Percentiles rank a stretch among this genome's conserved stretches.
These are phyloP conservation scores for Clamator glandarius DNA, from an alignment of 2,797 vertebrate species.

Conservation along the genomic window DNA sequence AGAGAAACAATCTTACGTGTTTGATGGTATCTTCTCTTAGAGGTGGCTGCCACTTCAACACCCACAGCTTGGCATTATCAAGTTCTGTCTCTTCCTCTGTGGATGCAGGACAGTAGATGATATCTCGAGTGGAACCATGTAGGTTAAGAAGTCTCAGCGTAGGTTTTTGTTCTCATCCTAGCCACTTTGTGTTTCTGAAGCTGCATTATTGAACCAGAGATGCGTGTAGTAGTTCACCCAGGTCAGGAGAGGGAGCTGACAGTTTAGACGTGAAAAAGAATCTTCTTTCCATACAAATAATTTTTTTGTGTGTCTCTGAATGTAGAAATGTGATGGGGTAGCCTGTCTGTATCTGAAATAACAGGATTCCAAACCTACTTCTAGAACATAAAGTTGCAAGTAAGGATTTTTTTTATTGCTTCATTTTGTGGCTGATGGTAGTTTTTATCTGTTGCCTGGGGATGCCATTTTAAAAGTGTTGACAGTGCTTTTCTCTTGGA, in stretches of 20 bases:
- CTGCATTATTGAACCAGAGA: not conserved
- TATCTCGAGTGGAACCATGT: not conserved
- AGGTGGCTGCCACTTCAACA: not conserved
- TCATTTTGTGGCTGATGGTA: not conserved
- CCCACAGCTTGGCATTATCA: not conserved
- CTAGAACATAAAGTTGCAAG: not conserved
- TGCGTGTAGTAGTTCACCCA: constrained; percentile 17
- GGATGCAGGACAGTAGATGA: not conserved
- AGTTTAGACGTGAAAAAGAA: constrained; percentile 17
- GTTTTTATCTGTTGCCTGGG: constrained; percentile 1
- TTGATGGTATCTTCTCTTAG: not conserved
- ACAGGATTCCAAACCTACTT: not conserved
- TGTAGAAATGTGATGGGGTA: not conserved
- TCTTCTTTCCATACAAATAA: not conserved
- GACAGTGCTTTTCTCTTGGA: not conserved
- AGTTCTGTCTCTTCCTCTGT: not conserved
- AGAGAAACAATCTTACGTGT: accelerated
- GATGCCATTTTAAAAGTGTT: not conserved
- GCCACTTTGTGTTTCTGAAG: not conserved
- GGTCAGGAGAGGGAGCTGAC: constrained; percentile 49
- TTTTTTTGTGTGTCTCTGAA: not conserved
- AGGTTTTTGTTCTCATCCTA: not conserved
- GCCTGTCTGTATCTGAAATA: not conserved
- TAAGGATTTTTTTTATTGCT: not conserved
- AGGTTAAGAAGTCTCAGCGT: not conserved